These are phyloP conservation scores for mouse (Mus musculus) DNA, from an alignment of 2,113 vertebrate genomes.

Conservation along the genomic window DNA sequence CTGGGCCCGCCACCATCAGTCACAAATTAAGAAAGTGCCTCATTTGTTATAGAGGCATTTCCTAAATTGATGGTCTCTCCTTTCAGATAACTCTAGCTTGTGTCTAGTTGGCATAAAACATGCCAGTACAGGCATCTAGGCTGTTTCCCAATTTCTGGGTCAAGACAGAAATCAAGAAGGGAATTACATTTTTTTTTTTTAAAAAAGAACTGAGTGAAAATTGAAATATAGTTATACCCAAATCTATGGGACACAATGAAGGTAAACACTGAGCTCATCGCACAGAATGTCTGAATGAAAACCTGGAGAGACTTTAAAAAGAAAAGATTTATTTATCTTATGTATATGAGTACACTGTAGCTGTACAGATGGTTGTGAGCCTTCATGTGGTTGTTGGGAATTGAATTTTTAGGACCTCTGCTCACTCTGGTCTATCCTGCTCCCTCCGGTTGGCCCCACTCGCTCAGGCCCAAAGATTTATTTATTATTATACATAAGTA, in stretches of 20 bases:
- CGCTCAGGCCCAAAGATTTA: too few relatives aligned
- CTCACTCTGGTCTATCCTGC: too few relatives aligned
- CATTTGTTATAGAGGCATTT: neutral
- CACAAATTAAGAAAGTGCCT: neutral
- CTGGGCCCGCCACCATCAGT: neutral
- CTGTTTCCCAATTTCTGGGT: neutral
- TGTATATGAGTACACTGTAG: too few relatives aligned
- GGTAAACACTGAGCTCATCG: neutral
- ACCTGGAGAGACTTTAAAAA: too few relatives aligned
- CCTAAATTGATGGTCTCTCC: neutral
- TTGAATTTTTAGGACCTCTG: too few relatives aligned
- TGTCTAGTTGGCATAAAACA: neutral
- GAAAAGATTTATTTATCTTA: too few relatives aligned
- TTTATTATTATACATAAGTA: too few relatives aligned
- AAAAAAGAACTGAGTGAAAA: neutral
- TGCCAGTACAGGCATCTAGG: neutral
- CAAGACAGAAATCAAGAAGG: neutral
- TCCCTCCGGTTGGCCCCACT: too few relatives aligned
- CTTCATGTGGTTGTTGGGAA: too few relatives aligned
- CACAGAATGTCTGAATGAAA: neutral
- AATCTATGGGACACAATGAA: neutral
- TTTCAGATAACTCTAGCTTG: neutral
- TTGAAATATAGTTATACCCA: neutral
- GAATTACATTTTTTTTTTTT: neutral
- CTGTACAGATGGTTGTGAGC: too few relatives aligned